These are phyloP conservation scores for Tetraneura akinire DNA, from an alignment of 1,140 invertebrate genomes.

Conservation along the genomic window DNA sequence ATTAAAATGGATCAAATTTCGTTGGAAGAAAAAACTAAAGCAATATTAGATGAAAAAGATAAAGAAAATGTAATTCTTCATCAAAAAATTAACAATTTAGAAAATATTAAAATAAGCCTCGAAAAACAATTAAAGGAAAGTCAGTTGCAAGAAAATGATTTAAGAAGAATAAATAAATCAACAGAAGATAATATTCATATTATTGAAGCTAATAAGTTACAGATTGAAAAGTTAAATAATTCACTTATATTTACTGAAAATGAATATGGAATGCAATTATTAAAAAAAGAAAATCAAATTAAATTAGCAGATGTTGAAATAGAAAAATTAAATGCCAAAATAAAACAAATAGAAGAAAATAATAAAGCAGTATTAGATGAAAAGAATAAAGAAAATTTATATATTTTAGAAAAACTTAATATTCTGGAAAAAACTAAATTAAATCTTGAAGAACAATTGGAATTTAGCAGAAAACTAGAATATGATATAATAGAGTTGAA, in stretches of 20 bases:
- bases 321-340: constrained; percentile 2
- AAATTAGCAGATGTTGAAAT: neutral
- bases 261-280: neutral
- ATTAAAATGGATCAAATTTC: constrained; percentile 2
- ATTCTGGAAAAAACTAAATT: neutral
- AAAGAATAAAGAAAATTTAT: constrained; percentile 17
- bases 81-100: constrained; percentile 5
- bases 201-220: neutral
- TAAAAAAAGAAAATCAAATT: neutral
- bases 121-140: neutral
- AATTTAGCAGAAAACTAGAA: neutral
- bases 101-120: neutral
- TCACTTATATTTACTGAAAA: neutral
- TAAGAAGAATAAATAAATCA: constrained; percentile 1
- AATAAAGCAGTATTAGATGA: neutral
- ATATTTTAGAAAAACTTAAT: constrained; percentile 6
- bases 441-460: constrained; percentile 5
- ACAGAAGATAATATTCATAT: constrained; percentile 3
- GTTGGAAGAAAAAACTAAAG: neutral
- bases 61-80: neutral
- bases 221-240: constrained; percentile 16
- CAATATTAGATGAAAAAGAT: constrained; percentile 20
- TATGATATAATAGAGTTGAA: constrained; percentile 17
- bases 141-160: neutral
- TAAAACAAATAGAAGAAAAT: constrained; percentile 1